Evolutionary conservation across 2,797 vertebrate genomes (phyloP).

Genomic region (Alouatta caraya): DNA sequence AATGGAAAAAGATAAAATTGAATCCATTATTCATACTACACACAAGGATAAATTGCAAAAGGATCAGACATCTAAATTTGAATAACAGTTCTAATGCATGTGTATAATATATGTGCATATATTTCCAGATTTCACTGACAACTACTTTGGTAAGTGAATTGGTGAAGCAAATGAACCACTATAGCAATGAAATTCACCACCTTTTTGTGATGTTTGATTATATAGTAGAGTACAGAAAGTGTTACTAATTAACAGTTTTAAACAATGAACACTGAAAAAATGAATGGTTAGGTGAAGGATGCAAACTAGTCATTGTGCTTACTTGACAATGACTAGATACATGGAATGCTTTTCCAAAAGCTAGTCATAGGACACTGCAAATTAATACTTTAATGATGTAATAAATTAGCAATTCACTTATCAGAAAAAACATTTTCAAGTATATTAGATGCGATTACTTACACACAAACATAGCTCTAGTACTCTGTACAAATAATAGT

Average conservation of each 20-base stretch:
- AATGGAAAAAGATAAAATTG: background rate
- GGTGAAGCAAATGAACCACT: background rate
- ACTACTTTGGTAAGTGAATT: background rate
- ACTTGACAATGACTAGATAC: background rate
- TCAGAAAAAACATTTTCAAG: background rate
- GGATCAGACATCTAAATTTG: background rate
- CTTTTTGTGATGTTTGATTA: background rate
- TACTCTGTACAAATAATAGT: background rate
- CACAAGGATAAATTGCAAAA: background rate
- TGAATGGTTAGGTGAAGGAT: background rate
- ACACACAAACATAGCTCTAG: background rate
- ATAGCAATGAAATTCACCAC: background rate
- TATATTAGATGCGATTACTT: background rate
- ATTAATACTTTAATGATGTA: background rate
- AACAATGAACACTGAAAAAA: background rate
- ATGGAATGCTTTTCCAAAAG: background rate
- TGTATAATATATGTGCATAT: background rate
- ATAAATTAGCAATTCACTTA: constrained; percentile 5
- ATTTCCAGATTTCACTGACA: background rate
- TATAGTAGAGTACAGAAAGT: background rate
- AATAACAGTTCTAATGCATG: background rate
- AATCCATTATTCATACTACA: background rate
- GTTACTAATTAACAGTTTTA: background rate
- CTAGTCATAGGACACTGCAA: background rate
- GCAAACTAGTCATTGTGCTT: background rate